Conservation (phyloP, 2,888 invertebrate species). For the Rhagonycha fulva region DNA sequence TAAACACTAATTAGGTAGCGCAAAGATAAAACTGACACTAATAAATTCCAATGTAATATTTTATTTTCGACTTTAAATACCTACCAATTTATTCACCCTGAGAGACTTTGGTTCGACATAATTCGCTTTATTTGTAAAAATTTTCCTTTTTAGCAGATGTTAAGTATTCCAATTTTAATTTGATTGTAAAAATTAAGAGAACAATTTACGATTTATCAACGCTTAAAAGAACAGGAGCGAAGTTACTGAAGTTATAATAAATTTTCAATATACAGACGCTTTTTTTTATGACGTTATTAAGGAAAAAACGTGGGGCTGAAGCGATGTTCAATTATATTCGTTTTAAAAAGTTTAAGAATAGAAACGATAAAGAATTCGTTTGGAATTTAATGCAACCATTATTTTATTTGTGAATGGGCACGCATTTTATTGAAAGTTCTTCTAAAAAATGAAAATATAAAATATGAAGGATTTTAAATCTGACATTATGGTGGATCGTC, state of each 20-base stretch:
- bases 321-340: conserved; percentile 22
- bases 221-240: background rate
- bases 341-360: conserved; percentile 1
- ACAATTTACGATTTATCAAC: background rate
- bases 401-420: conserved; percentile 13
- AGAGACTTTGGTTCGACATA: too few relatives aligned
- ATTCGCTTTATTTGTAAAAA: background rate
- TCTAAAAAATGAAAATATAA: conserved; percentile 3
- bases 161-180: background rate
- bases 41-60: too few relatives aligned
- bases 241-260: background rate
- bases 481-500: too few relatives aligned
- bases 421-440: conserved; percentile 13
- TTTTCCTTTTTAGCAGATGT: background rate
- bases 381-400: conserved; percentile 18
- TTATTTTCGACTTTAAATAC: too few relatives aligned
- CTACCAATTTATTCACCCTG: too few relatives aligned
- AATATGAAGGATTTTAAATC: background rate
- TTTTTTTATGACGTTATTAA: background rate
- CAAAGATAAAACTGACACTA: too few relatives aligned
- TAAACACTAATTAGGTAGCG: too few relatives aligned
- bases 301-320: background rate
- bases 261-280: background rate
- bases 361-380: conserved; percentile 10
- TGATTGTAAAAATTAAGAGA: background rate